Percentiles rank a stretch among this genome's conserved stretches.
These are phyloP conservation scores for Alligator sinensis DNA, from an alignment of 2,113 vertebrate genomes.

Conservation along the genomic window DNA sequence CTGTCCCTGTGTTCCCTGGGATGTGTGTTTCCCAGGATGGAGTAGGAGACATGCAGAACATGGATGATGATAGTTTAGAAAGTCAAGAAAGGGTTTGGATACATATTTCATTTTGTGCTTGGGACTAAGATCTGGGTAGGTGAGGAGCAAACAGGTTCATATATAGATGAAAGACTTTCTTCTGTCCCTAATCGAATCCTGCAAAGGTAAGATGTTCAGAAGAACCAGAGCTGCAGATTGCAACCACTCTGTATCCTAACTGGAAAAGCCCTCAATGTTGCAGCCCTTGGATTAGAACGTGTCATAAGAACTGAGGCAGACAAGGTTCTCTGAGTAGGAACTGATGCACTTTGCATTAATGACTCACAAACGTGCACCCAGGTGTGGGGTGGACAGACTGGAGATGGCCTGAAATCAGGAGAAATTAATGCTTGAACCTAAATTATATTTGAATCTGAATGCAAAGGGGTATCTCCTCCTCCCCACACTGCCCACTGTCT, in stretches of 20 bases:
- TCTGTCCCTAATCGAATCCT: background rate
- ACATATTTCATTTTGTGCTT: rapidly evolving
- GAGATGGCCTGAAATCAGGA: background rate
- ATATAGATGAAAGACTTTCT: background rate
- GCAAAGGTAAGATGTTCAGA: background rate
- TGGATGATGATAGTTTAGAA: rapidly evolving
- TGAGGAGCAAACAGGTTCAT: rapidly evolving
- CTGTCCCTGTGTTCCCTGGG: rapidly evolving
- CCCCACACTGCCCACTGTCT: background rate
- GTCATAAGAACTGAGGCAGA: too few species aligned
- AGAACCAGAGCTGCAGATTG: background rate
- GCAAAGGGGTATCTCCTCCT: background rate
- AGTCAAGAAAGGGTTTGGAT: background rate
- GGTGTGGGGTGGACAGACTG: rapidly evolving
- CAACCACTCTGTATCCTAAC: background rate
- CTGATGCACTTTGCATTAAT: background rate
- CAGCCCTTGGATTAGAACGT: background rate
- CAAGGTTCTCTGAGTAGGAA: background rate
- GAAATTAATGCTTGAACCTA: background rate
- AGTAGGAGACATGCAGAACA: background rate
- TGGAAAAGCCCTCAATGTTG: background rate
- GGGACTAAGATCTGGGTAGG: background rate
- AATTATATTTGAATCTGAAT: conserved; percentile 14
- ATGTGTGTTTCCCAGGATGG: rapidly evolving
- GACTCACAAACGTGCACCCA: background rate